Evolutionary conservation across 2,888 invertebrate species (phyloP).

Genomic region (Lasius fuliginosus): DNA sequence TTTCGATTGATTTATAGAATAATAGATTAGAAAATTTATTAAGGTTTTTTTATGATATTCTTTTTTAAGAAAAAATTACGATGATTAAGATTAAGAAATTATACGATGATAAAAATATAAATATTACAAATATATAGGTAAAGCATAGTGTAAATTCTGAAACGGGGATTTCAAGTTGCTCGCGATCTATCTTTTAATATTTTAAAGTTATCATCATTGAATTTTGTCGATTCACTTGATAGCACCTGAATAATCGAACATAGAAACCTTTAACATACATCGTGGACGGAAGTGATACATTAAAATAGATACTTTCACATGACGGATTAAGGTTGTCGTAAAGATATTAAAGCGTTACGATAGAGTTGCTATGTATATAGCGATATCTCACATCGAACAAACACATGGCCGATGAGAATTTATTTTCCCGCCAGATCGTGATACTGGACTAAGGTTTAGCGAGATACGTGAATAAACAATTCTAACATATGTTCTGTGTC

Average conservation of each 20-base stretch:
- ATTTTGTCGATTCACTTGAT: neutral
- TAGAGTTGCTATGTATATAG: slow-evolving; percentile 78
- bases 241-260: neutral
- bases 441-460: slow-evolving; percentile 65
- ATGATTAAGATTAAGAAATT: neutral
- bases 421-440: slow-evolving; percentile 69
- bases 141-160: neutral
- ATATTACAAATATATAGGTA: neutral
- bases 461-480: slow-evolving; percentile 76
- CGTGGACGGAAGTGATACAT: neutral
- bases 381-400: slow-evolving; percentile 75
- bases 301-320: slow-evolving; percentile 29
- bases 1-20: slow-evolving; percentile 19
- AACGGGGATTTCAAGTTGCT: neutral
- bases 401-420: slow-evolving; percentile 71
- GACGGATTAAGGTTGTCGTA: slow-evolving; percentile 36
- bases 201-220: neutral
- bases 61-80: neutral
- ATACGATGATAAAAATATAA: slow-evolving; percentile 12
- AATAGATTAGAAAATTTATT: slow-evolving; percentile 8
- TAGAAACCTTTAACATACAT: neutral
- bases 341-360: slow-evolving; percentile 64
- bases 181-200: neutral
- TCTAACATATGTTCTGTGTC: slow-evolving; percentile 74
- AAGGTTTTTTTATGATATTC: neutral